Evolutionary conservation across 2,113 vertebrate genomes (phyloP).

Genomic region (Tonatia bakeri): DNA sequence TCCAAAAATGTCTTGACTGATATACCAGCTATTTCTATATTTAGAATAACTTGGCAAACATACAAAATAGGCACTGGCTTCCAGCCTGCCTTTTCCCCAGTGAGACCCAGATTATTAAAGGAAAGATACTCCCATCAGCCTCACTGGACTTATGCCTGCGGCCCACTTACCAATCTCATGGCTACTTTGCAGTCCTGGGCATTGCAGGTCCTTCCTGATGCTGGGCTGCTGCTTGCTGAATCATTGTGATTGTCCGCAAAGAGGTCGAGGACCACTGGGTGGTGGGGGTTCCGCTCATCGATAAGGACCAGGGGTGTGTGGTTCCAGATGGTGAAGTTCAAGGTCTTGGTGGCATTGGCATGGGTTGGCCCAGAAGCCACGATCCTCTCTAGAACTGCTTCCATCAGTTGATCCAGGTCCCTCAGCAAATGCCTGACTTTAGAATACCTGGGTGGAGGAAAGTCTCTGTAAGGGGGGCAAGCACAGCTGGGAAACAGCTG

Average conservation of each 20-base stretch:
- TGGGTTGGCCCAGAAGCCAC: constrained; percentile 42
- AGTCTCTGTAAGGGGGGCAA: not conserved
- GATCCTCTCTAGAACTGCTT: constrained; percentile 77
- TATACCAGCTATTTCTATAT: not conserved
- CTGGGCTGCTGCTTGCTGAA: constrained; percentile 45
- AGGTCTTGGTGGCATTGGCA: not conserved
- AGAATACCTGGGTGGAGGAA: constrained; percentile 76
- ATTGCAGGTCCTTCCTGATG: accelerated
- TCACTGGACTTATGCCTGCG: accelerated
- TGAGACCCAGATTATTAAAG: not conserved
- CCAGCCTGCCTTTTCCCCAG: not conserved
- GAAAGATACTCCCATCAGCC: not conserved
- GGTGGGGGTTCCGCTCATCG: constrained; percentile 69
- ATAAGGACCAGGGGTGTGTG: constrained; percentile 84
- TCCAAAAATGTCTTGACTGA: not conserved
- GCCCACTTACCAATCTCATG: constrained; percentile 81
- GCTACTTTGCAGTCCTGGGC: constrained; percentile 82
- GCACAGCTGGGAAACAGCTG: not conserved
- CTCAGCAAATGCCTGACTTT: constrained; percentile 77
- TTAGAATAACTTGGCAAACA: not conserved
- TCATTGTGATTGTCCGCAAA: constrained; percentile 51
- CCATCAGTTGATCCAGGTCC: constrained; percentile 83
- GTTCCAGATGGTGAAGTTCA: constrained; percentile 80
- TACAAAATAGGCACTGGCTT: not conserved
- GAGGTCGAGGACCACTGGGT: constrained; percentile 75